Conservation (phyloP, 2,888 invertebrate genomes). For the Ischnus inquisitorius region DNA sequence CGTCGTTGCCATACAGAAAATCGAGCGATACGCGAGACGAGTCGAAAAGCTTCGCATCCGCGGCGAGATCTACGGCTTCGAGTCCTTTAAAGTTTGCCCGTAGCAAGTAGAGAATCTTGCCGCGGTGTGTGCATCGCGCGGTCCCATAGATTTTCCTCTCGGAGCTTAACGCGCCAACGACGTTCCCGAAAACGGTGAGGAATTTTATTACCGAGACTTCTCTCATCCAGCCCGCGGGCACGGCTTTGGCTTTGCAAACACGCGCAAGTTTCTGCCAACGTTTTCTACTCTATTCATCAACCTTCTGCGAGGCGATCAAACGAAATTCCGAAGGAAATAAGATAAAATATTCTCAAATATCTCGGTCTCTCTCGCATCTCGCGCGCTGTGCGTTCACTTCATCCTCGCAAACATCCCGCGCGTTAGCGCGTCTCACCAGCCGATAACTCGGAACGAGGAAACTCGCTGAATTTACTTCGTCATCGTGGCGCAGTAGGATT, state of each 20-base stretch:
- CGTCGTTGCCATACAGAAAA: neutral
- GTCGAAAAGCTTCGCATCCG: constrained; percentile 47
- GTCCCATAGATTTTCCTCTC: constrained; percentile 62
- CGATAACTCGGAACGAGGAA: constrained; percentile 24
- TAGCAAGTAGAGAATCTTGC: neutral
- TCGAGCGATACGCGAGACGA: constrained; percentile 21
- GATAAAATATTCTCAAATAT: constrained; percentile 54
- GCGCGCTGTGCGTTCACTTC: neutral
- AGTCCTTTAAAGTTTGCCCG: constrained; percentile 66
- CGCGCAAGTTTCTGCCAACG: constrained; percentile 11
- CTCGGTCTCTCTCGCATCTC: constrained; percentile 25
- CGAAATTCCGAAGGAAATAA: constrained; percentile 63
- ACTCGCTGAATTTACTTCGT: constrained; percentile 13
- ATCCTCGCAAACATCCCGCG: constrained; percentile 12
- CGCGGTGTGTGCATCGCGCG: constrained; percentile 6
- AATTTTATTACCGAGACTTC: constrained; percentile 60
- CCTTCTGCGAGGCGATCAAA: constrained; percentile 60
- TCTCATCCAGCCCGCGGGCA: neutral
- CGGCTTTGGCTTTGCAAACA: constrained; percentile 46
- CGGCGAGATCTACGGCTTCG: constrained; percentile 64
- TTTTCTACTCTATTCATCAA: constrained; percentile 60
- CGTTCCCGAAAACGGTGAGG: constrained; percentile 65
- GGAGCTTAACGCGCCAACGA: constrained; percentile 42
- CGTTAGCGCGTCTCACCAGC: neutral
- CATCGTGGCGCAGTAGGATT: neutral